These are phyloP conservation scores for Zaprionus lachaisei DNA, from an alignment of 1,140 invertebrate species.

Conservation along the genomic window DNA sequence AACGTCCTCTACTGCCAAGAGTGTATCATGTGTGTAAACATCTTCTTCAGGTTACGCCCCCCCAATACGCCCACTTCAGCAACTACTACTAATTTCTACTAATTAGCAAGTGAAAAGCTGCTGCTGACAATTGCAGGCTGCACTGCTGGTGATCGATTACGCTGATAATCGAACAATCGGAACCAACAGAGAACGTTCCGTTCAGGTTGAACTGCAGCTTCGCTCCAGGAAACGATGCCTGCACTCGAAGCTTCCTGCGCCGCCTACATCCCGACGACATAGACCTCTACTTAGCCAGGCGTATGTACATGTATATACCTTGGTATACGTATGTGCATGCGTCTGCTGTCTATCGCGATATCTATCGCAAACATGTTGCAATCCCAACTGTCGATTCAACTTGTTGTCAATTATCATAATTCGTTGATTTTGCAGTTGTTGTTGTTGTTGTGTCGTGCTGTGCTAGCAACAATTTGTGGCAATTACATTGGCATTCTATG, in stretches of 20 bases:
- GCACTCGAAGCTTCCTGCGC: conserved; percentile 18
- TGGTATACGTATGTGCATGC: neutral
- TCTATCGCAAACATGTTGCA: conserved; percentile 34
- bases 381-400: conserved; percentile 39
- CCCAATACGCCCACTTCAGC: neutral
- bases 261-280: conserved; percentile 34
- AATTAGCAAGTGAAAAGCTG: neutral
- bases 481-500: conserved; percentile 65
- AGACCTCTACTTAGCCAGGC: conserved; percentile 24
- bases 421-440: conserved; percentile 28
- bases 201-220: neutral
- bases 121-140: neutral
- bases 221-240: conserved; percentile 32
- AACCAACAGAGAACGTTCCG: conserved; percentile 3
- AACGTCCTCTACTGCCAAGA: too few species aligned
- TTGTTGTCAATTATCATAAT: conserved; percentile 69
- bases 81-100: too few species aligned
- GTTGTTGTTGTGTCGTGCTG: conserved; percentile 29
- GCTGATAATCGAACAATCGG: conserved; percentile 9
- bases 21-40: neutral
- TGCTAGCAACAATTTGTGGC: conserved; percentile 63
- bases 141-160: neutral
- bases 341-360: neutral
- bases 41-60: neutral
- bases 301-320: neutral